phyloP scores from a whole-genome alignment of 2,113 vertebrate species.

The Cyanoderma ruficeps region DNA sequence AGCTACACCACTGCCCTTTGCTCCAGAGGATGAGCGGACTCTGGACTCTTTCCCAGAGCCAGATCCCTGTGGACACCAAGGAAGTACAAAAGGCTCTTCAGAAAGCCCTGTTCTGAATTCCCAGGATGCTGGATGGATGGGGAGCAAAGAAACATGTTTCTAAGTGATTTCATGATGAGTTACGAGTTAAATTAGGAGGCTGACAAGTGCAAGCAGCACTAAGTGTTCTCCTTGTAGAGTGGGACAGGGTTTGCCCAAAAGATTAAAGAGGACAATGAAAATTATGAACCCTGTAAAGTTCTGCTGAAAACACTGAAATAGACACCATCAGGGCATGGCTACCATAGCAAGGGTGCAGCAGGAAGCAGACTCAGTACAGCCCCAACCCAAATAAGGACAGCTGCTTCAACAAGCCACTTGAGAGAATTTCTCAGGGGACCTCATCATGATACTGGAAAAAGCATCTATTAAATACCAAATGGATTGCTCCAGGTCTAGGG shows the following conservation, averaged over 20 bases:
- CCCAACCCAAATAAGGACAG: not conserved
- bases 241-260: not conserved
- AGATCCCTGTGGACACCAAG: not conserved
- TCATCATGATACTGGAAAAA: not conserved
- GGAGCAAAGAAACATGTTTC: not conserved
- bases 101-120: not conserved
- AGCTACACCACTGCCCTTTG: not conserved
- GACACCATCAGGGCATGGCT: accelerated
- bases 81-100: not conserved
- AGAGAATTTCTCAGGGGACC: not conserved
- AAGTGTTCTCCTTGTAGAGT: not conserved
- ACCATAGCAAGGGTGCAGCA: not conserved
- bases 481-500: not conserved
- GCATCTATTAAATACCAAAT: not conserved
- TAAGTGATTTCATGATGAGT: not conserved
- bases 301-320: not conserved
- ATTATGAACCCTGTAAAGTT: not conserved
- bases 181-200: not conserved
- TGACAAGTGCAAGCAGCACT: not conserved
- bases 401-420: not conserved
- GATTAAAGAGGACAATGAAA: not conserved
- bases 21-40: not conserved
- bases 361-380: not conserved
- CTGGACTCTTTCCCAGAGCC: not conserved
- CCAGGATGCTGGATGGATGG: not conserved